Evolutionary conservation across 2,113 vertebrate genomes (phyloP).

Genomic region (Ictalurus furcatus): DNA sequence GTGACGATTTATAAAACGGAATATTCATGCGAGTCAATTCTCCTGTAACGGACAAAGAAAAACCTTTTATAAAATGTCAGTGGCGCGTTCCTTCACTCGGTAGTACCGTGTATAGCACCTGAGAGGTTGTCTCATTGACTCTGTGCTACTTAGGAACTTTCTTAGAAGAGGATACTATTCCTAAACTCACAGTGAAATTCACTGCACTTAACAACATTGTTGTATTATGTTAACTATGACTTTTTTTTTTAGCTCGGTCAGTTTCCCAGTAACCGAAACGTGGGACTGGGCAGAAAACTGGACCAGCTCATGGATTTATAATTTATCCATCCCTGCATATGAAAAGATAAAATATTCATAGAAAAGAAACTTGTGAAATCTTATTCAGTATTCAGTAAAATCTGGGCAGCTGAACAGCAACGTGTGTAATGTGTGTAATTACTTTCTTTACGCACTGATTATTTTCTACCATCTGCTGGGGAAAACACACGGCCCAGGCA

Average conservation of each 20-base stretch:
- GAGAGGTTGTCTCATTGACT: neutral
- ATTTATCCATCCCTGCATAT: neutral
- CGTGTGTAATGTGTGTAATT: slow-evolving; percentile 12
- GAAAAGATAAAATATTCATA: neutral
- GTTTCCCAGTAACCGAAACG: neutral
- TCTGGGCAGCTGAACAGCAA: neutral
- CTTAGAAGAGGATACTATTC: neutral
- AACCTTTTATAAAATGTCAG: neutral
- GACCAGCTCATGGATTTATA: neutral
- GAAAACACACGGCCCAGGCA: neutral
- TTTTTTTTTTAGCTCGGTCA: neutral
- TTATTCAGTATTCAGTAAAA: neutral
- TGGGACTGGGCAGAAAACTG: neutral
- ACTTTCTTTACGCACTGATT: slow-evolving; percentile 20
- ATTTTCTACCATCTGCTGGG: neutral
- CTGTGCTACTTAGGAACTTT: neutral
- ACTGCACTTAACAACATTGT: neutral
- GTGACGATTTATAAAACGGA: neutral
- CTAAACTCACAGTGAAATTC: neutral
- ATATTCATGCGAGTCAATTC: neutral
- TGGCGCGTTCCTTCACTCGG: neutral
- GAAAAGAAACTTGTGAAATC: neutral
- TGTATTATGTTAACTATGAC: neutral
- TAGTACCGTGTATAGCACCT: neutral
- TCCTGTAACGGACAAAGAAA: neutral